Evolutionary conservation across 2,888 invertebrate species (phyloP).

Genomic region (Trichogramma evanescens): DNA sequence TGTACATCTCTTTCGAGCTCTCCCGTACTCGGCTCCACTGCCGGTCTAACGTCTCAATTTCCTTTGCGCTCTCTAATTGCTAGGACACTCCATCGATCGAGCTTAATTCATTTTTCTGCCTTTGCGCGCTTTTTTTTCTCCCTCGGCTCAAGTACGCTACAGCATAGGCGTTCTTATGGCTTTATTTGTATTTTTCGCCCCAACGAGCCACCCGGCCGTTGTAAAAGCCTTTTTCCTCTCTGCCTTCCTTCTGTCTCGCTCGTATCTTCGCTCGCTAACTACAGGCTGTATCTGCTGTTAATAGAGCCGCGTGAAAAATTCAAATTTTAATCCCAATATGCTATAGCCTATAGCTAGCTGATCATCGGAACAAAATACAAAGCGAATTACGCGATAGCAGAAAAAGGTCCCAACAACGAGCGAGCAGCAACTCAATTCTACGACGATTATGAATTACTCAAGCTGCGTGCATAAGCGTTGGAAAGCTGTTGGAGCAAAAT

Average conservation of each 20-base stretch:
- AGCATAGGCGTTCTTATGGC: too few relatives aligned
- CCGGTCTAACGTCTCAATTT: constrained; percentile 23
- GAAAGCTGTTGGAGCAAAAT: too few relatives aligned
- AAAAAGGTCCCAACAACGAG: too few relatives aligned
- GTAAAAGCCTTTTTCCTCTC: not conserved
- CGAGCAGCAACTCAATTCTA: too few relatives aligned
- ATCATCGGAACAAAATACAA: too few relatives aligned
- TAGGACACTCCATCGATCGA: constrained; percentile 20
- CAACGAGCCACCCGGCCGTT: not conserved
- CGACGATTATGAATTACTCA: too few relatives aligned
- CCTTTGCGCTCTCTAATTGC: constrained; percentile 19
- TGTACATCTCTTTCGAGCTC: constrained; percentile 1
- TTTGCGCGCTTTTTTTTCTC: not conserved
- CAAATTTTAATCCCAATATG: too few relatives aligned
- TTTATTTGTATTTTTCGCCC: not conserved
- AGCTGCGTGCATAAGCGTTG: too few relatives aligned
- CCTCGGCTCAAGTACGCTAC: not conserved
- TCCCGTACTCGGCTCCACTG: not conserved
- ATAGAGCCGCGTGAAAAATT: too few relatives aligned
- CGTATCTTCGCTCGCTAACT: not conserved
- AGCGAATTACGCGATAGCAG: too few relatives aligned
- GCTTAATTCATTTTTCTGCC: constrained; percentile 22
- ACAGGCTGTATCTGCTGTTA: too few relatives aligned
- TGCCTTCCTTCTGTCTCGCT: constrained; percentile 1
- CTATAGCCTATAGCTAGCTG: too few relatives aligned